phyloP scores from a whole-genome alignment of 2,797 vertebrate species.

The Peromyscus melanophrys region DNA sequence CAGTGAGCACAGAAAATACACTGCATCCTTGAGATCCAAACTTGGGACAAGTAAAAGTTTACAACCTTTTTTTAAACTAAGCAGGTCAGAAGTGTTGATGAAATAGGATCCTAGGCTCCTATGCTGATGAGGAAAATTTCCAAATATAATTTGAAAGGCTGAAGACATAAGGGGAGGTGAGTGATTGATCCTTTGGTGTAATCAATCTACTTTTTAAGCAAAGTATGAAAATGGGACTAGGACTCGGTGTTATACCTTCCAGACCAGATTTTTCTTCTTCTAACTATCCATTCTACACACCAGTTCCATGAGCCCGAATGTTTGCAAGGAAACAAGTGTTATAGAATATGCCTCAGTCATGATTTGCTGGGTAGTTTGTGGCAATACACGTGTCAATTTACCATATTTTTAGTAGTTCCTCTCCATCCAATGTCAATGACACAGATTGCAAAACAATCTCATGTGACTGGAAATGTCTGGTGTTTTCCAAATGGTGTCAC shows the following conservation, averaged over 20 bases:
- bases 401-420: slow-evolving; percentile 40
- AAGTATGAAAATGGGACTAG: not conserved
- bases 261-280: not conserved
- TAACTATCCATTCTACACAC: not conserved
- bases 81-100: not conserved
- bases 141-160: not conserved
- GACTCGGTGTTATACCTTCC: not conserved
- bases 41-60: not conserved
- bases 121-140: not conserved
- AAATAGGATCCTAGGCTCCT: not conserved
- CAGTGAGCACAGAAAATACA: not conserved
- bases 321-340: not conserved
- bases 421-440: slow-evolving; percentile 40
- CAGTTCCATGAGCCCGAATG: not conserved
- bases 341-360: not conserved
- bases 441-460: not conserved
- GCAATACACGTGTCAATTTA: slow-evolving; percentile 24
- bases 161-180: not conserved
- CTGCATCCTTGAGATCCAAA: not conserved
- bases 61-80: not conserved
- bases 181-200: not conserved
- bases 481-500: slow-evolving; percentile 40
- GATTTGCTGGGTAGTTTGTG: not conserved
- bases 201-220: slow-evolving; percentile 4
- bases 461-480: slow-evolving; percentile 45